These are phyloP conservation scores for Agonum fuliginosum DNA, from an alignment of 2,888 invertebrate genomes.

Conservation along the genomic window DNA sequence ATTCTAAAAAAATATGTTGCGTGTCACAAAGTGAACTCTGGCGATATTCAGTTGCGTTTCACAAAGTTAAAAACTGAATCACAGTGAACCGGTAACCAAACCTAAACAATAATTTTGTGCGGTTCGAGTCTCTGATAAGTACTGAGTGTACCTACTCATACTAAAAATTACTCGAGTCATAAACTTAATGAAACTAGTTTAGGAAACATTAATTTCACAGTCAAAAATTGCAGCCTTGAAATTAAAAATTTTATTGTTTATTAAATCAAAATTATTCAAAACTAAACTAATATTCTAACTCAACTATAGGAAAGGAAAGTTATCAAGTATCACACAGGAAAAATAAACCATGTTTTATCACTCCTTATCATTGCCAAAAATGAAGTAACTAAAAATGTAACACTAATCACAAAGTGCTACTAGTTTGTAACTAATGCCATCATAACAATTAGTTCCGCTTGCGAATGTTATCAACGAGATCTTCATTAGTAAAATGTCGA, in stretches of 20 bases:
- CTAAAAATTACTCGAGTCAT: too few species aligned
- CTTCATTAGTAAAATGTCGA: slow-evolving; percentile 40
- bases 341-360: slow-evolving; percentile 38
- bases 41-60: too few species aligned
- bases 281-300: background rate
- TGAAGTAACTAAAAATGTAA: background rate
- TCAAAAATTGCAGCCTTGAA: slow-evolving; percentile 7
- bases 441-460: slow-evolving; percentile 26
- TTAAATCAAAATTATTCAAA: slow-evolving; percentile 20
- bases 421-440: background rate
- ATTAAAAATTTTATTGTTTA: slow-evolving; percentile 7
- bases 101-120: too few species aligned
- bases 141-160: too few species aligned
- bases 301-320: background rate
- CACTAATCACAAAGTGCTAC: background rate
- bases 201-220: slow-evolving; percentile 5
- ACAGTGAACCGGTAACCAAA: too few species aligned
- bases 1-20: too few species aligned
- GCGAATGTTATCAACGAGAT: background rate
- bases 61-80: too few species aligned
- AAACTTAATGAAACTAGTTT: background rate
- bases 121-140: too few species aligned
- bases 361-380: slow-evolving; percentile 3
- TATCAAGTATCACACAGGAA: slow-evolving; percentile 1
- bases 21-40: too few species aligned